Base-by-base conservation (phyloP, 1,140 invertebrate species). In the Neodiprion pinetum region DNA sequence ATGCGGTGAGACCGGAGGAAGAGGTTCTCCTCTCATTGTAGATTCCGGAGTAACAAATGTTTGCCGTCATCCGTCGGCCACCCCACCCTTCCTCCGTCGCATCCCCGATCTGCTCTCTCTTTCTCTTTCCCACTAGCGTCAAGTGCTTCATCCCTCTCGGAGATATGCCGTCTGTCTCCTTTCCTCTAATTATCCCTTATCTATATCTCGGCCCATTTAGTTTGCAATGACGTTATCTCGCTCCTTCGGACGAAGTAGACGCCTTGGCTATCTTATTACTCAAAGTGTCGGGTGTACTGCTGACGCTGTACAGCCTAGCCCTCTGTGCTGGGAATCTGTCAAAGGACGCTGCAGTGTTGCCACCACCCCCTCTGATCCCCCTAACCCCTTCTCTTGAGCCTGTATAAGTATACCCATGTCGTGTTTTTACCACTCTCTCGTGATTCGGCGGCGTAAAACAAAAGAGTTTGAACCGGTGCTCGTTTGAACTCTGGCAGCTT, bases 111-210 rank as follows among this genome's bases (percentile, higher is more conserved):
- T 70, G 75, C 70, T 78, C 40, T 76, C 66, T 73, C 72, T 70
- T 75, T 79, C 77, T 74, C 78, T 78, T 78, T 79, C 76, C 78
- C 79, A 3, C 28, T 40, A 1, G 28, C 28, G 2, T 40, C 28
- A 40, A 40, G 28, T 61, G n/a, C n/a, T 61, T 14, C 28, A 5
- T 5, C 53, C 10, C 67, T 14, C 21, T 69, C 67, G 23, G 11
- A 76, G 53, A 61, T 61, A 74, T 75, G 75, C 80, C 79, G 81
- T 84, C 85, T 83, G 81, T 85, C 83, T 83, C 84, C 76, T 77
- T 85, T 82, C 84, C 83, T 79, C 85, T 87, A 87, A 88, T 88
- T 87, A 88, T 87, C 86, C 84, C 81, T 87, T 88, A 87, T 87
- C 86, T 86, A 86, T 86, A 87, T 87, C 85, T 86, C 82, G 85